Evolutionary conservation across 2,113 vertebrate species (phyloP).

Genomic region (Dendropsophus ebraccatus): DNA sequence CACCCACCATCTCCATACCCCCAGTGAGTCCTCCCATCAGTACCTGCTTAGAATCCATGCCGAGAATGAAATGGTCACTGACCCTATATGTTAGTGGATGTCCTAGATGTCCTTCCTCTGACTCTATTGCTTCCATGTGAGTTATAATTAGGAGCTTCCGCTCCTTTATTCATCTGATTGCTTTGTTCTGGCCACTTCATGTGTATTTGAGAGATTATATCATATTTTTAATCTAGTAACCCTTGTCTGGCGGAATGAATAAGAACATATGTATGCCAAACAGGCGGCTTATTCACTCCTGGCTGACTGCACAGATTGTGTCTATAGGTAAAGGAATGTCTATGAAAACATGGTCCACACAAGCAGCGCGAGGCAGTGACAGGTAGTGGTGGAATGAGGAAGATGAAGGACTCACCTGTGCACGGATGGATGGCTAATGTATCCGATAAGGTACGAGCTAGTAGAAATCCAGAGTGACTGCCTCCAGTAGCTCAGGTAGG

Average conservation of each 20-base stretch:
- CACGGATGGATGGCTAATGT: not conserved
- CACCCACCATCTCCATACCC: too few species aligned
- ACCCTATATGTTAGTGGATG: not conserved
- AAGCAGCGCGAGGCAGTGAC: not conserved
- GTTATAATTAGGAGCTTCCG: not conserved
- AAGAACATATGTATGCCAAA: not conserved
- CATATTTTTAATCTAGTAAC: not conserved
- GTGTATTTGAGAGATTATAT: slow-evolving; percentile 19
- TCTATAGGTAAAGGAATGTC: not conserved
- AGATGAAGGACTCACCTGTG: not conserved
- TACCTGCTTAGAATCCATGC: slow-evolving; percentile 44
- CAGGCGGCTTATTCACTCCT: not conserved
- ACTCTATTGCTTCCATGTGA: not conserved
- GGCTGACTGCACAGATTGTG: not conserved
- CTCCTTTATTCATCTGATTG: not conserved
- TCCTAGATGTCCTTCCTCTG: not conserved
- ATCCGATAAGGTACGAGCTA: not conserved
- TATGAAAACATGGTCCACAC: not conserved
- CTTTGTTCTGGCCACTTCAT: not conserved
- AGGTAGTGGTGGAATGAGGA: slow-evolving; percentile 8
- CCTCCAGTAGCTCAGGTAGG: not conserved
- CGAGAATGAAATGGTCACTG: not conserved
- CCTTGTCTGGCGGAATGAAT: slow-evolving; percentile 13
- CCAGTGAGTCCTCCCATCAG: not conserved
- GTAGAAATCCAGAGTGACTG: not conserved